Conservation (phyloP, 1,140 invertebrate species). For the Helicoverpa armigera region DNA sequence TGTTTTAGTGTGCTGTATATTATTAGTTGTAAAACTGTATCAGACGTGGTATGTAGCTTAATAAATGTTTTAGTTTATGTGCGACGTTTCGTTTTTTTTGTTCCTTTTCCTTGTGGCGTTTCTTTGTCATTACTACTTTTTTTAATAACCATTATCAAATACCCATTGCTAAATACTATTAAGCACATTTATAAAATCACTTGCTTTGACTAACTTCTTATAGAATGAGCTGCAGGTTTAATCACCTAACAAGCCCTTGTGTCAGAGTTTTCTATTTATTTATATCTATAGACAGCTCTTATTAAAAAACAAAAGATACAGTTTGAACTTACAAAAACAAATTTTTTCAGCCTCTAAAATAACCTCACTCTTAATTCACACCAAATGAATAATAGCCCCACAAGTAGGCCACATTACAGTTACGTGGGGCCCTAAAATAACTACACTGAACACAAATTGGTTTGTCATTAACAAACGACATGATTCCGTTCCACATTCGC, state of each 20-base stretch:
- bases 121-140: not conserved
- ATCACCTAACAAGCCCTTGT: no score
- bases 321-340: no score
- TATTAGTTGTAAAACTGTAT: constrained; percentile 30
- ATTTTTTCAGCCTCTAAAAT: not conserved
- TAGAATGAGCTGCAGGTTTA: no score
- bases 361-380: not conserved
- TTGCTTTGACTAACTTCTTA: no score
- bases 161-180: no score
- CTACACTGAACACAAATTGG: constrained; percentile 40
- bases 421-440: constrained; percentile 34
- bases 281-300: no score
- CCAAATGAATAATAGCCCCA: constrained; percentile 17
- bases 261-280: no score
- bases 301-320: no score
- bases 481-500: constrained; percentile 45
- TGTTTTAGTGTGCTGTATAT: constrained; percentile 39
- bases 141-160: not conserved
- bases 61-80: constrained; percentile 35
- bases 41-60: not conserved
- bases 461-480: constrained; percentile 47
- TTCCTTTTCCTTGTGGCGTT: not conserved
- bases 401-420: constrained; percentile 28
- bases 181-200: no score
- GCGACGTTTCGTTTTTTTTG: not conserved